Conservation (phyloP, 2,797 vertebrate genomes). For the Basileuterus tristriatus region DNA sequence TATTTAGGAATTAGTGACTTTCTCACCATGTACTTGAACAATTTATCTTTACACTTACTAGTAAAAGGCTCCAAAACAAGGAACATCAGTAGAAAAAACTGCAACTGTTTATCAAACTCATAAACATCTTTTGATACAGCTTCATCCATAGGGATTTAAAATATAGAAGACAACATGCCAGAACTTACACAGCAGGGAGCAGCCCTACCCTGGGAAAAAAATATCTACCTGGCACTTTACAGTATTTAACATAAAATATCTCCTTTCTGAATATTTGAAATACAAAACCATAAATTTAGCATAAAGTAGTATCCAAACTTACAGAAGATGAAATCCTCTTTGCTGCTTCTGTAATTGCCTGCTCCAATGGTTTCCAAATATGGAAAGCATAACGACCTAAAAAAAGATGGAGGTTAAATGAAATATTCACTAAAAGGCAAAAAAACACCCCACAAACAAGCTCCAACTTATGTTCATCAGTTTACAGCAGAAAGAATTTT, state of each 20-base stretch:
- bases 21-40: neutral
- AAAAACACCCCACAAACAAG: neutral
- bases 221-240: neutral
- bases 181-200: neutral
- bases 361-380: conserved; percentile 89
- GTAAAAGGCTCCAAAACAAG: neutral
- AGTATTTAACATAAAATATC: neutral
- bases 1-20: neutral
- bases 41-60: neutral
- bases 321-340: conserved; percentile 86
- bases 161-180: neutral
- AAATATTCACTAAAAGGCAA: neutral
- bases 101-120: neutral
- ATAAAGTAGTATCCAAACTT: conserved; percentile 66
- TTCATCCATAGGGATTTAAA: neutral
- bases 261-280: neutral
- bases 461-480: neutral
- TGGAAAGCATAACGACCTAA: conserved; percentile 88
- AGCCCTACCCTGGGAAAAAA: neutral
- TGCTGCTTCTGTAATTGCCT: conserved; percentile 82
- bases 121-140: neutral
- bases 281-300: neutral
- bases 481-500: neutral
- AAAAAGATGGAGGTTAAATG: conserved; percentile 25
- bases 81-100: neutral